A percentile compares a stretch with the other conserved stretches of the same genome.
These are phyloP conservation scores for Melanotaenia parkinsoni DNA, from an alignment of 2,797 vertebrate genomes.

Conservation along the genomic window DNA sequence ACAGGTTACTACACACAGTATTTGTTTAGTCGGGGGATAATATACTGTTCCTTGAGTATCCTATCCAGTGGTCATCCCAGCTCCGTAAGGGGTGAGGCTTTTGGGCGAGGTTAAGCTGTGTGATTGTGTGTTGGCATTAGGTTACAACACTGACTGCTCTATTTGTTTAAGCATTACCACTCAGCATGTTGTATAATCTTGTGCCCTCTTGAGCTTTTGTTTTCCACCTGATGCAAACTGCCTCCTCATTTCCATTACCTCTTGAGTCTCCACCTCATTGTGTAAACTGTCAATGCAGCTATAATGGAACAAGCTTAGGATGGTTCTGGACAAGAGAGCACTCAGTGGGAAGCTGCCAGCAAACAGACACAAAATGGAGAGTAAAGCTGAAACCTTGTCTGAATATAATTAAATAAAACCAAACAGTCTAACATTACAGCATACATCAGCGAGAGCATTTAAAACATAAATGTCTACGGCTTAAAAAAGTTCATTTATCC, in stretches of 20 bases:
- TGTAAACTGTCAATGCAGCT: slow-evolving; percentile 44
- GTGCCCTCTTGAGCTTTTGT: slow-evolving; percentile 61
- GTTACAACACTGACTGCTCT: slow-evolving; percentile 34
- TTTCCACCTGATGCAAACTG: slow-evolving; percentile 64
- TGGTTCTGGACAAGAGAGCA: neutral
- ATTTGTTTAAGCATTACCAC: slow-evolving; percentile 62
- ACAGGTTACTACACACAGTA: neutral
- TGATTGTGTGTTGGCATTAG: slow-evolving; percentile 27
- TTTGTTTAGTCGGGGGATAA: neutral
- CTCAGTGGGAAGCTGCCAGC: slow-evolving; percentile 3
- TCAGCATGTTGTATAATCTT: slow-evolving; percentile 53
- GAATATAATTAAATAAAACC: neutral
- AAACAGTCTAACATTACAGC: too few species aligned
- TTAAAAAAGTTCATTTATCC: neutral
- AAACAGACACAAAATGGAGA: neutral
- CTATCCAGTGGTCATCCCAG: neutral
- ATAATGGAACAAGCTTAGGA: slow-evolving; percentile 17
- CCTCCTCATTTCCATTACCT: slow-evolving; percentile 62
- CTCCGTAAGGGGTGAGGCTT: slow-evolving; percentile 30
- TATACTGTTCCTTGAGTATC: neutral
- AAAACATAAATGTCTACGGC: neutral
- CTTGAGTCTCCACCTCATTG: slow-evolving; percentile 41
- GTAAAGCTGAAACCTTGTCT: neutral
- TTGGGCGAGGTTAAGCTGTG: slow-evolving; percentile 33
- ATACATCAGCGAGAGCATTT: neutral